phyloP scores from a whole-genome alignment of 2,888 invertebrate genomes.

The Leucoma salicis region DNA sequence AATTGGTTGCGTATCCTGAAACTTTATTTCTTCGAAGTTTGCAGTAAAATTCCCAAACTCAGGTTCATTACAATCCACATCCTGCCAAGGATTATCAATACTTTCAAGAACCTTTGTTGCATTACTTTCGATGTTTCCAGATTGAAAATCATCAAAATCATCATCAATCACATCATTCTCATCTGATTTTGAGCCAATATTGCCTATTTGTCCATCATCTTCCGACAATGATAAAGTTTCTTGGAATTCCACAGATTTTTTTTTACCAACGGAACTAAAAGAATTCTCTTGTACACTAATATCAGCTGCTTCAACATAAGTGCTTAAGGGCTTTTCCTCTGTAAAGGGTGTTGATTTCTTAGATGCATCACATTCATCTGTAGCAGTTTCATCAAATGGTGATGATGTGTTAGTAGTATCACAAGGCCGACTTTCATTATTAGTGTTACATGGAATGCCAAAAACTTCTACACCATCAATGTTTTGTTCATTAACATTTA shows the following conservation, averaged over 20 bases:
- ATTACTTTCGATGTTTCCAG: slow-evolving; percentile 43
- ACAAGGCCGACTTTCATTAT: slow-evolving; percentile 25
- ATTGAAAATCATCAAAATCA: slow-evolving; percentile 79
- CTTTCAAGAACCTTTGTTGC: slow-evolving; percentile 37
- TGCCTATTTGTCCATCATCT: slow-evolving; percentile 5
- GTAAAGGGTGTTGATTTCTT: slow-evolving; percentile 18
- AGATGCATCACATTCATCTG: slow-evolving; percentile 17
- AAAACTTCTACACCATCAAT: slow-evolving; percentile 27
- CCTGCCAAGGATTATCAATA: slow-evolving; percentile 66
- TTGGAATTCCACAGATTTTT: slow-evolving; percentile 1
- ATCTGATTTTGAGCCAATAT: slow-evolving; percentile 9
- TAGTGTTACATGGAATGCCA: slow-evolving; percentile 33
- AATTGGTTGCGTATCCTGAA: neutral
- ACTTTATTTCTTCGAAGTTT: slow-evolving; percentile 49
- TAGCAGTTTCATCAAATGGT: slow-evolving; percentile 21
- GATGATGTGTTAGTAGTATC: slow-evolving; percentile 21
- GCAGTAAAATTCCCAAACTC: slow-evolving; percentile 66
- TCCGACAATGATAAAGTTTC: slow-evolving; percentile 2
- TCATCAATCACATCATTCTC: slow-evolving; percentile 54
- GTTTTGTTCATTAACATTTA: slow-evolving; percentile 27
- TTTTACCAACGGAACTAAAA: neutral
- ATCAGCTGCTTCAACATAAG: slow-evolving; percentile 5
- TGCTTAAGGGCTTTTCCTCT: slow-evolving; percentile 2
- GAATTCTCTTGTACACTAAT: neutral
- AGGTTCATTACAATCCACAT: slow-evolving; percentile 37